Evolutionary conservation across 2,888 invertebrate species (phyloP).

Genomic region (Drosophila putrida): DNA sequence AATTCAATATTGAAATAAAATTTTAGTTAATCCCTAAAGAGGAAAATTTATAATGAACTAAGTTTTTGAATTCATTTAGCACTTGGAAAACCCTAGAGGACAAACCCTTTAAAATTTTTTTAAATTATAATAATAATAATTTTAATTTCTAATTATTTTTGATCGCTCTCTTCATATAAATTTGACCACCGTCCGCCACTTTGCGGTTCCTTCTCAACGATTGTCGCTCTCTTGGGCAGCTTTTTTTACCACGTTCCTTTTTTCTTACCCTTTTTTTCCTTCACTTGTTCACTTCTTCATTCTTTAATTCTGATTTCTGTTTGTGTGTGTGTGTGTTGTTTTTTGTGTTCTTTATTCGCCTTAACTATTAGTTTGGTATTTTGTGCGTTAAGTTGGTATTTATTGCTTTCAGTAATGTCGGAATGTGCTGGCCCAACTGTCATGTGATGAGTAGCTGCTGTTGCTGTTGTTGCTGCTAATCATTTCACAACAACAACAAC

Average conservation of each 20-base stretch:
- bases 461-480: constrained; percentile 63
- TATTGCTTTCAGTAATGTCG: constrained; percentile 84
- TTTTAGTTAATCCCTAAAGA: no score
- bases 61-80: no score
- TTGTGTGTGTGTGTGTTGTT: constrained; percentile 31
- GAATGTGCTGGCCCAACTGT: constrained; percentile 77
- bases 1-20: no score
- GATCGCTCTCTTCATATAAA: no score
- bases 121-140: no score
- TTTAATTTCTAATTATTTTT: no score
- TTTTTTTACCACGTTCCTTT: constrained; percentile 24
- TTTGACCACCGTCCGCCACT: constrained; percentile 18
- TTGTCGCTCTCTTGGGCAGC: constrained; percentile 50
- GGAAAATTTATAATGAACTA: no score
- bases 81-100: no score
- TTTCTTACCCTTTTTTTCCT: constrained; percentile 21
- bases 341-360: constrained; percentile 58
- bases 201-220: constrained; percentile 35
- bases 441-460: constrained; percentile 68
- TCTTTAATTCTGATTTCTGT: constrained; percentile 14
- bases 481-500: constrained; percentile 66
- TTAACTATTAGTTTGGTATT: constrained; percentile 83
- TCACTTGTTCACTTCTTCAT: constrained; percentile 11
- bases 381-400: constrained; percentile 85
- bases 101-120: no score